Evolutionary conservation across 1,140 invertebrate genomes (phyloP).

Genomic region (Triops cancriformis): DNA sequence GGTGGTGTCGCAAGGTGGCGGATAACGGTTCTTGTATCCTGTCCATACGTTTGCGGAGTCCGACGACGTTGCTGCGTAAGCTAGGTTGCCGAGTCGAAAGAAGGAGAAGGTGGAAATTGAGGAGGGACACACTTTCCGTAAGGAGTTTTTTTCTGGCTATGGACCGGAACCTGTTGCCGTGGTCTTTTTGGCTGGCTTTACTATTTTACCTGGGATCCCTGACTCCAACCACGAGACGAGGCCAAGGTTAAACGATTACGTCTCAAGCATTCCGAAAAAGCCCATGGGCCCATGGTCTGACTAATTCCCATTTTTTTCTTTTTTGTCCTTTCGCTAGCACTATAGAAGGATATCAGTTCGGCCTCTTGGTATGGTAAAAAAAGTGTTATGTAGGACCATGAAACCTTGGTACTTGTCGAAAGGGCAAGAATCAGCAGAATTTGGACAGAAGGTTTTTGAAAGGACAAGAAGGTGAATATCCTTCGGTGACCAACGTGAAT

Average conservation of each 20-base stretch:
- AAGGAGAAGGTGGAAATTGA: not conserved
- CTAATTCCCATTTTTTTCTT: not conserved
- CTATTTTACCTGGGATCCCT: not conserved
- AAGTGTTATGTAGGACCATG: not conserved
- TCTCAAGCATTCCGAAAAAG: not conserved
- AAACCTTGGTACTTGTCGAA: not conserved
- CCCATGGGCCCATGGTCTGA: not conserved
- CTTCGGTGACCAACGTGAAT: not conserved
- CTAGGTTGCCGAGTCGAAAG: not conserved
- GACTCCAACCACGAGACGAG: slow-evolving; percentile 8
- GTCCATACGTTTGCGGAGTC: not conserved
- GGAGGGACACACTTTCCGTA: not conserved
- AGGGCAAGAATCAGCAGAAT: not conserved
- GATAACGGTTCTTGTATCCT: slow-evolving; percentile 10
- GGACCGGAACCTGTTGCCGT: not conserved
- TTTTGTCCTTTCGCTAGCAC: not conserved
- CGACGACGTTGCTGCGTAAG: not conserved
- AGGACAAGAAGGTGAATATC: not conserved
- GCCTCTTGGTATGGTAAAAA: not conserved
- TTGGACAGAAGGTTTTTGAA: not conserved
- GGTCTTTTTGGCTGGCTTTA: not conserved
- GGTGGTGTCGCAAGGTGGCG: not conserved
- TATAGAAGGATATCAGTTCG: not conserved
- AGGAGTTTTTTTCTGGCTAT: not conserved
- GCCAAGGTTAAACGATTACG: slow-evolving; percentile 1